phyloP scores from a whole-genome alignment of 2,797 vertebrate genomes.

The Leptoclinus maculatus region DNA sequence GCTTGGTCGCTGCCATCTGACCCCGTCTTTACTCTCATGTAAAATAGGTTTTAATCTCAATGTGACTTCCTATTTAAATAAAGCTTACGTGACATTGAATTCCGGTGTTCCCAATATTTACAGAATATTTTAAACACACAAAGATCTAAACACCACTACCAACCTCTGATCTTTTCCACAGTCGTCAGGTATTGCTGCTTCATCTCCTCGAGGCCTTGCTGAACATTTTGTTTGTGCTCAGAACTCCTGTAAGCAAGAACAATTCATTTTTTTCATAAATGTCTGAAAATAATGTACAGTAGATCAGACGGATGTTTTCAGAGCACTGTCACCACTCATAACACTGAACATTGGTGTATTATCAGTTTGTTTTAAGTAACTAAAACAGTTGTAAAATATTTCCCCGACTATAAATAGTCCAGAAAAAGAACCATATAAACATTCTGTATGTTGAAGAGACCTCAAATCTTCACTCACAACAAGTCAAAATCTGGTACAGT shows the following conservation, averaged over 20 bases:
- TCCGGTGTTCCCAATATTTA: neutral
- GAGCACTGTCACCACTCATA: neutral
- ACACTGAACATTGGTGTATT: neutral
- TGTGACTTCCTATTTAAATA: no score
- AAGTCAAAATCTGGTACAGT: neutral
- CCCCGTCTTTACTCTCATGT: neutral
- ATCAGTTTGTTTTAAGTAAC: neutral
- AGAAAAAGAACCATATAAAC: neutral
- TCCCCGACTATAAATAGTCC: neutral
- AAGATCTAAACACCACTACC: constrained; percentile 6
- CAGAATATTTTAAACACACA: neutral
- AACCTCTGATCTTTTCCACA: constrained; percentile 94
- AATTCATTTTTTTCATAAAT: neutral
- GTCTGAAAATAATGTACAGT: neutral
- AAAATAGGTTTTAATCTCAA: neutral
- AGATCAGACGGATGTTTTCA: neutral
- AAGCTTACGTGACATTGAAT: neutral
- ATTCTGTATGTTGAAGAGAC: neutral
- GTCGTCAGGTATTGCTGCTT: constrained; percentile 92
- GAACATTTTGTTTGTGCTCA: constrained; percentile 69
- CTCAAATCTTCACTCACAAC: neutral
- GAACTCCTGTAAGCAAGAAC: constrained; percentile 37
- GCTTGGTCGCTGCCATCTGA: neutral
- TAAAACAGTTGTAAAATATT: neutral
- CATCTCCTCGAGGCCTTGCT: constrained; percentile 91